Evolutionary conservation across 2,797 vertebrate genomes (phyloP).

Genomic region (Tiaroga cobitis): DNA sequence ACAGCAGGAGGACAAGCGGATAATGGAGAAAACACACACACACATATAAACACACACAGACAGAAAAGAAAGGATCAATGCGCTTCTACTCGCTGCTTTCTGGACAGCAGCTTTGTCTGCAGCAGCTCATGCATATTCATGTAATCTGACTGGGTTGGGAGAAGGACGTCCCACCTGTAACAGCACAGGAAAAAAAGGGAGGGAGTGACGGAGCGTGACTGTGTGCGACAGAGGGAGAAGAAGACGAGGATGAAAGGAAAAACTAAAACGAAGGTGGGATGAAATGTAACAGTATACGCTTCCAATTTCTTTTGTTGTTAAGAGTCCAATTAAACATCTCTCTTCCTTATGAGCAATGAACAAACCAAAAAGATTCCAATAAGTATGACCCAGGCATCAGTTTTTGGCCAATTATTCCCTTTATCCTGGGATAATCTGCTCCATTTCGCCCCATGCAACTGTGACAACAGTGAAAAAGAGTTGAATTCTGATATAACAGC

Average conservation of each 20-base stretch:
- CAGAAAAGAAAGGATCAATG: slow-evolving; percentile 12
- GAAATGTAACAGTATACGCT: not conserved
- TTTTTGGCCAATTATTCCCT: not conserved
- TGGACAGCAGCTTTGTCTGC: slow-evolving; percentile 34
- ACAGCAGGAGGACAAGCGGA: slow-evolving; percentile 74
- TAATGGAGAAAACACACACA: slow-evolving; percentile 66
- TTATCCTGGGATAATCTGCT: not conserved
- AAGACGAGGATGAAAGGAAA: not conserved
- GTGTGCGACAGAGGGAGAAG: slow-evolving; percentile 7
- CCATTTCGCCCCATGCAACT: not conserved
- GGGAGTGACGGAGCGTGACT: slow-evolving; percentile 20
- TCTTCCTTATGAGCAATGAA: not conserved
- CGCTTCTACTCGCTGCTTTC: slow-evolving; percentile 26
- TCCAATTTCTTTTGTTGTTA: not conserved
- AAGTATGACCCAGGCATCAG: not conserved
- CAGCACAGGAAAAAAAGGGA: slow-evolving; percentile 7
- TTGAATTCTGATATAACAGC: not conserved
- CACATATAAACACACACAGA: slow-evolving; percentile 16
- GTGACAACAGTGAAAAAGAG: not conserved
- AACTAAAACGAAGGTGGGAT: not conserved
- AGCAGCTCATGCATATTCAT: slow-evolving; percentile 23
- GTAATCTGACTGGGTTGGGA: slow-evolving; percentile 39
- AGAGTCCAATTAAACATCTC: not conserved
- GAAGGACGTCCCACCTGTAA: slow-evolving; percentile 33
- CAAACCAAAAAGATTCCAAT: not conserved